A percentile compares a stretch with the other conserved stretches of the same genome.
Conservation (phyloP, 2,113 vertebrate species). For the Thymallus thymallus region DNA sequence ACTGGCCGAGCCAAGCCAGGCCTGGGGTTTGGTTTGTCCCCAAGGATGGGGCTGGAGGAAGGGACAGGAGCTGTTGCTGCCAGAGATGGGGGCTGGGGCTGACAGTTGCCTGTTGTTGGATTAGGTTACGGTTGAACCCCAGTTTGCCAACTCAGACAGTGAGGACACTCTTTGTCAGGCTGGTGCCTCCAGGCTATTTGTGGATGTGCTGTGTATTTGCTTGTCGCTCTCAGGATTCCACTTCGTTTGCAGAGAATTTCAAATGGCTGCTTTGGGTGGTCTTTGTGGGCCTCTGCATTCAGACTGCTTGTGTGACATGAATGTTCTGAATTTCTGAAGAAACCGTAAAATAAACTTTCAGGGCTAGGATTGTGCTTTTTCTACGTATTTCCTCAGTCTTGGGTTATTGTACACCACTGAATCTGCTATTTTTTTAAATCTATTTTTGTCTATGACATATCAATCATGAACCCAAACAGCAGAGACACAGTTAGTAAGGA, state of each 20-base stretch:
- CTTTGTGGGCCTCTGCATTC: background rate
- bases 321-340: background rate
- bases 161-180: constrained; percentile 70
- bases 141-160: constrained; percentile 79
- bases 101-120: constrained; percentile 81
- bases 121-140: constrained; percentile 86
- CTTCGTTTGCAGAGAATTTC: background rate
- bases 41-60: constrained; percentile 32
- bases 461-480: background rate
- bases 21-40: constrained; percentile 63
- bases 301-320: background rate
- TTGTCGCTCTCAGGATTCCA: background rate
- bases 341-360: background rate
- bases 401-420: background rate
- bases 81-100: constrained; percentile 61
- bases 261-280: background rate
- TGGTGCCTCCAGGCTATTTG: constrained; percentile 49
- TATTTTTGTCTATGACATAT: background rate
- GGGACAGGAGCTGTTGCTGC: background rate
- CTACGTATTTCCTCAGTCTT: background rate
- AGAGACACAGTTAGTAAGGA: background rate
- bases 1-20: constrained; percentile 53
- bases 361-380: background rate
- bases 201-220: constrained; percentile 3
- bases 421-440: background rate